Conservation (phyloP, 2,113 vertebrate genomes). For the Brachypodius melanocephalos region DNA sequence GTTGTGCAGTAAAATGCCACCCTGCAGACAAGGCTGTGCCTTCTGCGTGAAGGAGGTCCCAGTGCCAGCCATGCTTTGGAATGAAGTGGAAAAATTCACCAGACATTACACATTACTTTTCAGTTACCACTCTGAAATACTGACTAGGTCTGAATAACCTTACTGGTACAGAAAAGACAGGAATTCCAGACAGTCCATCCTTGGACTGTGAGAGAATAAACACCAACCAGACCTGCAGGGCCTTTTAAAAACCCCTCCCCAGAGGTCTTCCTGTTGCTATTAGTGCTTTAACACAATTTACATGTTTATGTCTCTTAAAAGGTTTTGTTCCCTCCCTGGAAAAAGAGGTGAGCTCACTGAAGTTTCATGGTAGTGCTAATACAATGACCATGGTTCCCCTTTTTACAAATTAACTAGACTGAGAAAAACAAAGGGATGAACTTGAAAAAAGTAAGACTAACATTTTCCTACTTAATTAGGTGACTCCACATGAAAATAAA, state of each 20-base stretch:
- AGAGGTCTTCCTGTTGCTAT: neutral
- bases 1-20: neutral
- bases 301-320: neutral
- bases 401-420: neutral
- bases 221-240: fast-evolving
- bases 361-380: neutral
- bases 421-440: neutral
- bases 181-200: neutral
- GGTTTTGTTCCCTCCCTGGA: neutral
- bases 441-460: neutral
- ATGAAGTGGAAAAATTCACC: neutral
- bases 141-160: neutral
- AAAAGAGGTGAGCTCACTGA: neutral
- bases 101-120: neutral
- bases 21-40: neutral
- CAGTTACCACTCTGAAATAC: neutral
- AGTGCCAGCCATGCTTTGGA: neutral
- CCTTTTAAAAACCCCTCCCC: neutral
- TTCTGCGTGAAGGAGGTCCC: neutral
- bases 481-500: neutral
- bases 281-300: neutral
- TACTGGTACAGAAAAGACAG: fast-evolving
- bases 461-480: neutral
- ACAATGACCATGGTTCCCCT: neutral
- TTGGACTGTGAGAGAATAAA: neutral